phyloP scores from a whole-genome alignment of 2,113 vertebrate genomes.

The Fulica atra region DNA sequence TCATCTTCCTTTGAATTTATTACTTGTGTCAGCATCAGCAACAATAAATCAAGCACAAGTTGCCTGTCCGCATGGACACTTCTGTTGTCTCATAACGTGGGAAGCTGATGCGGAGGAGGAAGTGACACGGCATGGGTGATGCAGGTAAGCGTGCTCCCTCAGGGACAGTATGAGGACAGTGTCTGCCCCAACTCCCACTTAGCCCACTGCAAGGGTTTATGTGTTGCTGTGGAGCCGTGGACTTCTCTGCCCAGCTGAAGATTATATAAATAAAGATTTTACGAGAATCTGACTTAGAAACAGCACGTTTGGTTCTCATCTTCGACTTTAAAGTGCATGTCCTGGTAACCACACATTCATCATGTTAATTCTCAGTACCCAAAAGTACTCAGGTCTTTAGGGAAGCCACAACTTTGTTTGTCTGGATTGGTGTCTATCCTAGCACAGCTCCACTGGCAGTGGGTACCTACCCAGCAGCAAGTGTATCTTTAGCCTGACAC shows the following conservation, averaged over 20 bases:
- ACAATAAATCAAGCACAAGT: conserved; percentile 63
- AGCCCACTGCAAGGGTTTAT: not conserved
- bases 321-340: not conserved
- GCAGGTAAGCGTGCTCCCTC: not conserved
- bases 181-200: not conserved
- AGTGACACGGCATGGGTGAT: not conserved
- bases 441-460: not conserved
- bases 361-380: not conserved
- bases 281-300: not conserved
- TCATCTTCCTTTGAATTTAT: conserved; percentile 68
- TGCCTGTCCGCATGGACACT: not conserved
- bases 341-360: not conserved
- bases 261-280: not conserved
- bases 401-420: not conserved
- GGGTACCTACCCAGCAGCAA: not conserved
- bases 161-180: not conserved
- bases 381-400: not conserved
- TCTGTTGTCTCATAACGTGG: conserved; percentile 1
- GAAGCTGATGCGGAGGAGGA: conserved; percentile 19
- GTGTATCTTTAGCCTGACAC: not conserved
- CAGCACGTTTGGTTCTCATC: not conserved
- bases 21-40: conserved; percentile 50
- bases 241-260: not conserved
- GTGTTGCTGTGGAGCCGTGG: not conserved
- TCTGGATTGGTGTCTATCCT: not conserved